Base-by-base conservation (phyloP, 2,888 invertebrate genomes). In the Synanthedon tipuliformis region DNA sequence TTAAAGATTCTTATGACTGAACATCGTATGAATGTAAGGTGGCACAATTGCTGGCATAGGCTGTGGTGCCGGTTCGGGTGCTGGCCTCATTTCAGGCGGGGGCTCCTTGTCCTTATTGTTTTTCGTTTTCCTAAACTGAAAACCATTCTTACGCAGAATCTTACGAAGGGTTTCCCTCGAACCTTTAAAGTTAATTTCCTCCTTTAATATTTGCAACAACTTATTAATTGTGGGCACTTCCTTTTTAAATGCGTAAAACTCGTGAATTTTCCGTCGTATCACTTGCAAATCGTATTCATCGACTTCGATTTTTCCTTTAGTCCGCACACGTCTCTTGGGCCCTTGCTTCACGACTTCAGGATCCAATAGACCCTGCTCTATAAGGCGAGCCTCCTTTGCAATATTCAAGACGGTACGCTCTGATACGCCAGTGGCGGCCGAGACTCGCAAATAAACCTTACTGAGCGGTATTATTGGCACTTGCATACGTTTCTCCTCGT, bases 401-500 rank as follows among this genome's bases (percentile, higher is more conserved):
- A 86, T 85, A 56, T 86, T 86, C 11, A 86, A 62, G 1, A 86
- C 82, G 54, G 86, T 84, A 12, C 86, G 71, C 60, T 86, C 86
- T 1, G 86, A 86, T 7, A 86, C 85, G 60, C 86, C 85, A 63
- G 85, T 85, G 57, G 86, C 86, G 4, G 86, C 85, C 3, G 86
- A 82, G 12, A 86, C 86, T 56, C 86, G 64, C 16, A 85, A 78
- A 57, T 86, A 85, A 16, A 86, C 86, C 72, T 86, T 86, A 61
- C 83, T 83, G 12, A 86, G 68, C 1, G 86, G 86, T 66, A 86
- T 86, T 64, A 86, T 86, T 27, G 86, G 86, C 56, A 84, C 83
- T 69, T 86, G 85, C 86, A 86, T 86, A 48, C 85, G 76, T 66
- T 86, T 86, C 53, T 86, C 86, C 53, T 85, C 85, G 53, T 86